A percentile compares a stretch with the other conserved stretches of the same genome.
phyloP scores from a whole-genome alignment of 2,888 invertebrate genomes.

The Ennomos fuscantarius region DNA sequence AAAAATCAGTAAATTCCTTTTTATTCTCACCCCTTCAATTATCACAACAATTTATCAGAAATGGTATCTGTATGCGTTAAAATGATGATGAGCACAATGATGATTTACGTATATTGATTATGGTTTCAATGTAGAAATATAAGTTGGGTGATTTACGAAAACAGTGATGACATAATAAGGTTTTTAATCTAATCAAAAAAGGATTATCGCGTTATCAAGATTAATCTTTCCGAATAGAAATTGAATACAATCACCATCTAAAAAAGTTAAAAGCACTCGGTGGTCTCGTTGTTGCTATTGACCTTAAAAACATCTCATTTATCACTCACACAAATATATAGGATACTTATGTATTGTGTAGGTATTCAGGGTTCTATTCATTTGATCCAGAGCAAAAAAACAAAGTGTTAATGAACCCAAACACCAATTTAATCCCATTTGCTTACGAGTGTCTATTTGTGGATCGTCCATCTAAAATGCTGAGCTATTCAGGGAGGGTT shows the following conservation, averaged over 20 bases:
- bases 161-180: too few species aligned
- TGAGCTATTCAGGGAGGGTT: constrained; percentile 14
- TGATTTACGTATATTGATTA: not conserved
- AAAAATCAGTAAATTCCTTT: too few species aligned
- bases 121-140: too few species aligned
- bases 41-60: not conserved
- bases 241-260: too few species aligned
- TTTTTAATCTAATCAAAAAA: too few species aligned
- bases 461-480: constrained; percentile 14
- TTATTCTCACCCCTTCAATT: too few species aligned
- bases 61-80: not conserved
- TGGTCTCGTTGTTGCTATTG: too few species aligned
- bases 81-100: not conserved
- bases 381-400: constrained; percentile 18
- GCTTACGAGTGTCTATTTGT: constrained; percentile 19
- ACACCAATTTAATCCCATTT: constrained; percentile 20
- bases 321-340: not conserved
- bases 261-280: too few species aligned
- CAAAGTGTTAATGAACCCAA: constrained; percentile 25
- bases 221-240: too few species aligned
- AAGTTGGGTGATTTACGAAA: too few species aligned
- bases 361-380: constrained; percentile 3
- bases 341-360: not conserved
- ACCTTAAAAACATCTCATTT: too few species aligned
- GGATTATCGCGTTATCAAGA: too few species aligned